phyloP scores from a whole-genome alignment of 1,140 invertebrate species.

The Bombus confusus region DNA sequence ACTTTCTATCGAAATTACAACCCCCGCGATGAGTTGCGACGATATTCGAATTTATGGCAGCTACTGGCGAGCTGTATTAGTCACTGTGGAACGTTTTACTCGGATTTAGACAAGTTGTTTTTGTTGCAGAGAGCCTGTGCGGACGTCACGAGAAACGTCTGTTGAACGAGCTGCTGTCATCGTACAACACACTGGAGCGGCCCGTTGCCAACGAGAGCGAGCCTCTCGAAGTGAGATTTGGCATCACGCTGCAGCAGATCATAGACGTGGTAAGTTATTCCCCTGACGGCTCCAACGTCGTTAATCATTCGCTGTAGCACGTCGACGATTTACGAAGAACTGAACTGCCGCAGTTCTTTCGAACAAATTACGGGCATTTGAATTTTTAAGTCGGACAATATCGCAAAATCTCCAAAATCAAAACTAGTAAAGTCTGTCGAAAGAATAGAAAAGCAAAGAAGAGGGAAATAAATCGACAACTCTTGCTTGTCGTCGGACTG shows the following conservation, averaged over 20 bases:
- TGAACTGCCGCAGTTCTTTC: neutral
- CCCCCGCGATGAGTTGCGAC: no score
- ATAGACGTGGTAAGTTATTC: constrained; percentile 97
- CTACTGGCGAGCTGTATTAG: neutral
- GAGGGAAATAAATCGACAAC: neutral
- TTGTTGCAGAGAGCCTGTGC: constrained; percentile 87
- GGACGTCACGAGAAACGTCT: constrained; percentile 95
- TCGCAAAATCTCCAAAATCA: neutral
- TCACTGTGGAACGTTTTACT: neutral
- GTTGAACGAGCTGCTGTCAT: constrained; percentile 93
- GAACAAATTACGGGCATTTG: neutral
- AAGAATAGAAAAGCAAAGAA: neutral
- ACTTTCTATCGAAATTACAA: neutral
- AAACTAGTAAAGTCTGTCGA: no score
- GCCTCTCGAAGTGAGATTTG: constrained; percentile 96
- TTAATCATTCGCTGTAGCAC: neutral
- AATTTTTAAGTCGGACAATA: neutral
- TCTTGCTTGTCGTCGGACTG: no score
- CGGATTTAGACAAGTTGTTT: constrained; percentile 1
- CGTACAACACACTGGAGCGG: constrained; percentile 97
- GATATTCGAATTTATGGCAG: constrained; percentile 29
- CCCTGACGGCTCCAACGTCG: no score
- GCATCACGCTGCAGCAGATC: constrained; percentile 98
- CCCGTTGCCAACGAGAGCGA: constrained; percentile 97
- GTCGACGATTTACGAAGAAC: neutral